Evolutionary conservation across 2,888 invertebrate genomes (phyloP), one percentile per base, ranked within the genome.

Genomic region (Theretra japonica): DNA sequence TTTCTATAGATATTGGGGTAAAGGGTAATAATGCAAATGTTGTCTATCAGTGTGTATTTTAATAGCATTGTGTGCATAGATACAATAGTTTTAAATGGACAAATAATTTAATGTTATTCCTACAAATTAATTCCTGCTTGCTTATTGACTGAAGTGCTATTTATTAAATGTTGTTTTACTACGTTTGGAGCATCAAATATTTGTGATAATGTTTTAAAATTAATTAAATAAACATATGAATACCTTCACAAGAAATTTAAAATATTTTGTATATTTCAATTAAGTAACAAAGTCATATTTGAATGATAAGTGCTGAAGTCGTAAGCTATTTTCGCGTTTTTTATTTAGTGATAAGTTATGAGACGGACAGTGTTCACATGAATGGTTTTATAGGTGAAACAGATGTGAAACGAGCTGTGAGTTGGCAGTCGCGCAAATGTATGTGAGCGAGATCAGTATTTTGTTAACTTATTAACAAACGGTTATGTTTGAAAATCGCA

Each of bases 361-460:
- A 70, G 62, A 65, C 33, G 19, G 57, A 56, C 33, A 62, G 75
- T 74, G 75, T 86, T 91, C 91, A 88, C 92, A 93, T 91, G 90
- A 86, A 93, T 94, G 88, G 93, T 94, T 93, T 91, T 94, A 90
- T 91, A 93, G 93, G 91, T 93, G 93, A 84, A 93, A 93, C 92
- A 93, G 93, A 88, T 93, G 92, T 93, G 92, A 84, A 85, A 75
- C 59, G 15, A 82, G 87, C 80, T 82, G 74, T 77, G 80, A 77
- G 53, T 7, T 75, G 75, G 73, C 73, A 73, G 48, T 65, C 41
- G 48, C 62, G 21, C 65, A 75, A 72, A 82, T 82, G 84, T 83
- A 85, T 81, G 79, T 78, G 75, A 77, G 77, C 79, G 83, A 87
- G 85, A 91, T 89, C 91, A 92, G 91, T 93, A 91, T 91, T 90